These are phyloP conservation scores for Lacanobia wlatinum DNA, from an alignment of 2,888 invertebrate genomes.

Conservation along the genomic window DNA sequence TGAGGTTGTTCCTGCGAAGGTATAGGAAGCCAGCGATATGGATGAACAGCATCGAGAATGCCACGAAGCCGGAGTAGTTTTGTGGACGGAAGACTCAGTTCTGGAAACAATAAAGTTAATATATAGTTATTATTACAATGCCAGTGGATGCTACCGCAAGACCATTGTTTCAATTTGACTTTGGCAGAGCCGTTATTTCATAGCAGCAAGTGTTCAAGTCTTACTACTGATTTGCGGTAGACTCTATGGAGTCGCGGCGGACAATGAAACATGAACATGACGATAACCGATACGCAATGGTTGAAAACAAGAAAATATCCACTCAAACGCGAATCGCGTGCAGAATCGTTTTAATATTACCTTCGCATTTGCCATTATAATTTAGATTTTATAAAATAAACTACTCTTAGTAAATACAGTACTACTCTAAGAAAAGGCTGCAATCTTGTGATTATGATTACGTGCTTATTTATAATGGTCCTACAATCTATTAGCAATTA, in stretches of 20 bases:
- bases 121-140: not conserved
- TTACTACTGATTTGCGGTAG: not conserved
- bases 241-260: not conserved
- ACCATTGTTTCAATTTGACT: not conserved
- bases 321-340: too few species aligned
- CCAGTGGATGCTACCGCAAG: not conserved
- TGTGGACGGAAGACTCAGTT: conserved; percentile 99
- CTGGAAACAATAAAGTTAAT: conserved; percentile 83
- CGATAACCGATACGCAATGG: not conserved
- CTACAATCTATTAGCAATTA: conserved; percentile 5
- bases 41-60: conserved; percentile 95
- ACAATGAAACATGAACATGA: not conserved
- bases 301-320: too few species aligned
- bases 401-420: not conserved
- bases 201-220: not conserved
- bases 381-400: not conserved
- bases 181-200: not conserved
- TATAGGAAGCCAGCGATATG: conserved; percentile 98
- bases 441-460: not conserved
- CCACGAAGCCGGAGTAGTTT: conserved; percentile 98
- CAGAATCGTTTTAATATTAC: too few species aligned
- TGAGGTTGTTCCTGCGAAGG: conserved; percentile 98
- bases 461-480: conserved; percentile 1
- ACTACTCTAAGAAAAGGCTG: not conserved
- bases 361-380: too few species aligned